These are phyloP conservation scores for Leptinotarsa juncta DNA, from an alignment of 2,888 invertebrate species.

Conservation along the genomic window DNA sequence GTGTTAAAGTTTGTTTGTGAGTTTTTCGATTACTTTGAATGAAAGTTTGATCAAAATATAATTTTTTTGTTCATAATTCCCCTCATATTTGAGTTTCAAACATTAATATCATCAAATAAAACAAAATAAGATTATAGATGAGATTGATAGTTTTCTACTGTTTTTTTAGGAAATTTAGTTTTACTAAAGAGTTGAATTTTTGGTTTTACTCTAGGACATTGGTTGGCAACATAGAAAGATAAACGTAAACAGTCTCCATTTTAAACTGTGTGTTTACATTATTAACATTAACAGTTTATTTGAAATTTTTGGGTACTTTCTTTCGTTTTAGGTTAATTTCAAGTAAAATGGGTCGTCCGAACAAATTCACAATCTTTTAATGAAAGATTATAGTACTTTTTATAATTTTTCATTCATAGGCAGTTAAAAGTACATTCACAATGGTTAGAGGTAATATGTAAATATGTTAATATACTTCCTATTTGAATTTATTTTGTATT, in stretches of 20 bases:
- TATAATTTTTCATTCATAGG: not conserved
- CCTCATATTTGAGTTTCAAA: too few relatives aligned
- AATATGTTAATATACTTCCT: too few relatives aligned
- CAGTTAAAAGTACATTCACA: not conserved
- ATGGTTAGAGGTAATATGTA: constrained; percentile 26
- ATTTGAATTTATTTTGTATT: not conserved
- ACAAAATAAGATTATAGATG: too few relatives aligned
- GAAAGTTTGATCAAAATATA: too few relatives aligned
- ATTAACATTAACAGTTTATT: too few relatives aligned
- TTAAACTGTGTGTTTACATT: not conserved
- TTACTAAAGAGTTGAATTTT: not conserved
- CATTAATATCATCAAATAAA: too few relatives aligned
- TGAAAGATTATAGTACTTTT: not conserved
- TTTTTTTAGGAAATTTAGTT: too few relatives aligned
- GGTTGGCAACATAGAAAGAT: not conserved
- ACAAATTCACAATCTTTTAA: not conserved
- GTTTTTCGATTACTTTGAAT: too few relatives aligned
- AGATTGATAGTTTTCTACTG: too few relatives aligned
- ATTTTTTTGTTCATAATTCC: too few relatives aligned
- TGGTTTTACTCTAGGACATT: not conserved
- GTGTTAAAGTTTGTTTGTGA: too few relatives aligned
- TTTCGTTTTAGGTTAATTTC: not conserved
- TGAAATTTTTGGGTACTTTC: not conserved
- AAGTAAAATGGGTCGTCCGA: not conserved
- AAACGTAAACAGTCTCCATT: constrained; percentile 6